Conservation (phyloP, 2,113 vertebrate genomes). For the Probosciger aterrimus region DNA sequence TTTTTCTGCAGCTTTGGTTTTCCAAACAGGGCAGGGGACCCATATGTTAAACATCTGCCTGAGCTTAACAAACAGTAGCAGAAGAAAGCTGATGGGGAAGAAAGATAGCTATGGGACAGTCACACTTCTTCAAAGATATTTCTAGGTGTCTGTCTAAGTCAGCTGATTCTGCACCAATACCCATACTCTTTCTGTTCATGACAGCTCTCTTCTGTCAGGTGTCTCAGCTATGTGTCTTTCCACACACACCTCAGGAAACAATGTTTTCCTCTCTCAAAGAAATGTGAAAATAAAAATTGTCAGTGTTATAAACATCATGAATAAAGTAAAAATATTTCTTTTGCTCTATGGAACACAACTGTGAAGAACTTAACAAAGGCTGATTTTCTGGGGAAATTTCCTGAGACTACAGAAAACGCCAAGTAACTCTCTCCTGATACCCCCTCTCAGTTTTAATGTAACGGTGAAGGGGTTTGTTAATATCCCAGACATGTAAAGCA, state of each 20-base stretch:
- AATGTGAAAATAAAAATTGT: neutral
- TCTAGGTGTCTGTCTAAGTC: neutral
- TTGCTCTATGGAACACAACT: neutral
- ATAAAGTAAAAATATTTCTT: neutral
- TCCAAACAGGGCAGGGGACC: neutral
- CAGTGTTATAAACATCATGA: neutral
- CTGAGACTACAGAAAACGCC: neutral
- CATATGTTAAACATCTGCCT: neutral
- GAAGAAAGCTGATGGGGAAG: neutral
- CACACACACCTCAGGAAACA: neutral
- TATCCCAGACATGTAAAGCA: neutral
- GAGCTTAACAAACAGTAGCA: neutral
- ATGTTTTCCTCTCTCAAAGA: neutral
- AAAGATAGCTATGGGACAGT: neutral
- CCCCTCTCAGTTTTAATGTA: neutral
- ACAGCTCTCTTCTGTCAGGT: neutral
- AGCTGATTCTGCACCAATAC: neutral
- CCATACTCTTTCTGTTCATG: neutral
- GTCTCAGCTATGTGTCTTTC: neutral
- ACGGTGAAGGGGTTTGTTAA: neutral
- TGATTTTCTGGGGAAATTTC: neutral
- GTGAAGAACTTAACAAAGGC: neutral
- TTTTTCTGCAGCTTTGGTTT: neutral
- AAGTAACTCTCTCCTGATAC: neutral
- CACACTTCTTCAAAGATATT: neutral